phyloP scores from a whole-genome alignment of 30 jellyfish, hydroid and myxozoan genomes.

The Mastigias papua region DNA sequence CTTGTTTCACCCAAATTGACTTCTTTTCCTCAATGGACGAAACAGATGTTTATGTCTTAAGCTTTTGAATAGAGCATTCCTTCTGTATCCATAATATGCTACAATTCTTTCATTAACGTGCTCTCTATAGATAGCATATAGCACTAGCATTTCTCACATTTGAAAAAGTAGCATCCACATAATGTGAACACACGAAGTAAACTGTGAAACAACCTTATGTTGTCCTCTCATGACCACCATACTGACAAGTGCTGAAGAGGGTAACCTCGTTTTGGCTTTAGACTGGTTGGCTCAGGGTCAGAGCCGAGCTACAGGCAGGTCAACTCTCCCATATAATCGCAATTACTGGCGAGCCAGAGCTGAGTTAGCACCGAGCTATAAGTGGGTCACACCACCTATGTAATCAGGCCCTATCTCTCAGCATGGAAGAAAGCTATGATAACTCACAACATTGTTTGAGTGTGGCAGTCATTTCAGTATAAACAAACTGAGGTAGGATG shows the following conservation, averaged over 20 bases:
- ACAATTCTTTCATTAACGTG: background rate
- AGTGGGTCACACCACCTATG: background rate
- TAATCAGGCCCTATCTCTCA: background rate
- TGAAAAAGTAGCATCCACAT: background rate
- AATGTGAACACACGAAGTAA: background rate
- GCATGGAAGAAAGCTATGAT: too few relatives aligned
- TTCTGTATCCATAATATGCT: background rate
- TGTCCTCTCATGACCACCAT: background rate
- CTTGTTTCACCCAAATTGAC: slow-evolving; percentile 34
- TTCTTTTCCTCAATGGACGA: background rate
- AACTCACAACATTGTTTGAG: too few relatives aligned
- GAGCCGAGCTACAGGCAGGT: background rate
- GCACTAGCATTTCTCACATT: background rate
- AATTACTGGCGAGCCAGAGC: background rate
- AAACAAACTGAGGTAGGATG: too few relatives aligned
- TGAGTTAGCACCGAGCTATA: background rate
- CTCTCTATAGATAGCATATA: background rate
- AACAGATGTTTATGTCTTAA: background rate
- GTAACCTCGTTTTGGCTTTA: background rate
- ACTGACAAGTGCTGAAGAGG: background rate
- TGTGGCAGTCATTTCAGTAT: too few relatives aligned
- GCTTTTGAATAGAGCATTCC: background rate
- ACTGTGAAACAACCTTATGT: background rate
- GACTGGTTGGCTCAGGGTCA: background rate
- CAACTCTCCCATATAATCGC: background rate